Evolutionary conservation across 2,888 invertebrate species (phyloP).

Genomic region (Craniophora ligustri): DNA sequence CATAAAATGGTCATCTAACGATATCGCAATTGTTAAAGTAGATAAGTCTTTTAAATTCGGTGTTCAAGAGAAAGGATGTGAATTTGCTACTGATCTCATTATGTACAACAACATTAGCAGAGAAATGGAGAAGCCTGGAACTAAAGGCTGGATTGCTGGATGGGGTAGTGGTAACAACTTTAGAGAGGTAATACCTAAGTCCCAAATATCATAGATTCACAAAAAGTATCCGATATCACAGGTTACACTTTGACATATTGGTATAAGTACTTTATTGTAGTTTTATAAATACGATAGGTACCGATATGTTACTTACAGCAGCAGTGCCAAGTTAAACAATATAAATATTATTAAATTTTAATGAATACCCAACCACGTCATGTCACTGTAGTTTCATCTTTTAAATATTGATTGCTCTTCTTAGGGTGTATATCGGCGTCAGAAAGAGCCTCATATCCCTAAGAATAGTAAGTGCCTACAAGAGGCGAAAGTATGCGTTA

Average conservation of each 20-base stretch:
- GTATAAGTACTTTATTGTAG: too few species aligned
- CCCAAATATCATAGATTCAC: neutral
- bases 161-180: slow-evolving; percentile 85
- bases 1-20: slow-evolving; percentile 84
- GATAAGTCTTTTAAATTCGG: slow-evolving; percentile 80
- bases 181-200: slow-evolving; percentile 72
- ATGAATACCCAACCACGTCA: too few species aligned
- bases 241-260: too few species aligned
- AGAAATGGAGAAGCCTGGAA: slow-evolving; percentile 80
- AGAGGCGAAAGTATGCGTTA: slow-evolving; percentile 82
- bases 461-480: slow-evolving; percentile 78
- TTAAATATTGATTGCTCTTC: neutral
- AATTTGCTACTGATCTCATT: slow-evolving; percentile 72
- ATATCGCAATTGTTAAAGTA: slow-evolving; percentile 83
- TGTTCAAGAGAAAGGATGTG: slow-evolving; percentile 74
- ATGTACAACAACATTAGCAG: slow-evolving; percentile 80
- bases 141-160: slow-evolving; percentile 80
- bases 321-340: neutral
- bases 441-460: slow-evolving; percentile 63
- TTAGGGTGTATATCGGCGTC: slow-evolving; percentile 81
- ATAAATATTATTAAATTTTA: too few species aligned
- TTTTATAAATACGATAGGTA: too few species aligned
- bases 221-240: neutral
- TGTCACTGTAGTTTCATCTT: too few species aligned
- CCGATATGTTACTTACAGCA: neutral